phyloP scores from a whole-genome alignment of 2,888 invertebrate species.

The Lasius fuliginosus region DNA sequence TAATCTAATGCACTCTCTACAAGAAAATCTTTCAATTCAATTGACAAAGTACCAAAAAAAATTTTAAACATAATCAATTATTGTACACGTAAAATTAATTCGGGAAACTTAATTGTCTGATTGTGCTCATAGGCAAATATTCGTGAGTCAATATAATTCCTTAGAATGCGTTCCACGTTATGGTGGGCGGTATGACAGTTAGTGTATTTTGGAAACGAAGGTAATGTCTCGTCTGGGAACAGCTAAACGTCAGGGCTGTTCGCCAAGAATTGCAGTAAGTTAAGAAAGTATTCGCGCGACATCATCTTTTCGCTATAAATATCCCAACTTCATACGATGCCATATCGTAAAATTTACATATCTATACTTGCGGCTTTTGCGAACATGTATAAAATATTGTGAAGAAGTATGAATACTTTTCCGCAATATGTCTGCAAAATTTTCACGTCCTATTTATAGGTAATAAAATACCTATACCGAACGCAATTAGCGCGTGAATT shows the following conservation, averaged over 20 bases:
- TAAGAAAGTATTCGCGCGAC: conserved; percentile 44
- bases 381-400: conserved; percentile 9
- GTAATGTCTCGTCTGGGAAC: conserved; percentile 77
- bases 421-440: neutral
- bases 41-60: neutral
- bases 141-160: neutral
- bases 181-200: conserved; percentile 68
- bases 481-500: neutral
- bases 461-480: neutral
- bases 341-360: conserved; percentile 19
- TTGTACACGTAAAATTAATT: neutral
- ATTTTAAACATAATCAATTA: neutral
- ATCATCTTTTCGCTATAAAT: conserved; percentile 35
- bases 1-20: neutral
- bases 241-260: conserved; percentile 65
- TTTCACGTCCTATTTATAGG: neutral
- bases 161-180: neutral
- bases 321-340: neutral
- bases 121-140: neutral
- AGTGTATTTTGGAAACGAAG: conserved; percentile 82
- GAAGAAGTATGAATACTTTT: neutral
- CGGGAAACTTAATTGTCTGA: neutral
- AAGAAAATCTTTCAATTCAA: neutral
- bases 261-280: conserved; percentile 66
- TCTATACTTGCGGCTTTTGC: neutral